Conservation (phyloP, 2,888 invertebrate genomes). For the Cyclophora albipunctata region DNA sequence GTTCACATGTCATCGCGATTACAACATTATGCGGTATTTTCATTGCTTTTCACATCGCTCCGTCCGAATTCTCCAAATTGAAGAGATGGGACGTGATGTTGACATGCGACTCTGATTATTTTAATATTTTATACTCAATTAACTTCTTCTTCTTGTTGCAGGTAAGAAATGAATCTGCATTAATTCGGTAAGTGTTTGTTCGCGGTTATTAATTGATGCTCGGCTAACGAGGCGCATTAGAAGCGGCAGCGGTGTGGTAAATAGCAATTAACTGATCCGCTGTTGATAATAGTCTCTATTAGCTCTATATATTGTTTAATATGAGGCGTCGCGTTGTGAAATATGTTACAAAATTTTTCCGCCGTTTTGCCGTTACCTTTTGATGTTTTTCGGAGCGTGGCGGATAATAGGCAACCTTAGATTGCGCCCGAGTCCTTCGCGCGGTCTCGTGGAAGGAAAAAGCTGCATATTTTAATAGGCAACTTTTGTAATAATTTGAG, state of each 20-base stretch:
- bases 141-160: slow-evolving; percentile 46
- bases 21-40: slow-evolving; percentile 44
- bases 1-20: slow-evolving; percentile 56
- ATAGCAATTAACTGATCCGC: slow-evolving; percentile 69
- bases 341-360: slow-evolving; percentile 70
- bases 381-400: slow-evolving; percentile 74
- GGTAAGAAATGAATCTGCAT: slow-evolving; percentile 43
- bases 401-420: slow-evolving; percentile 72
- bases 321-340: slow-evolving; percentile 63
- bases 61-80: slow-evolving; percentile 19
- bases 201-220: slow-evolving; percentile 24
- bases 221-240: slow-evolving; percentile 26
- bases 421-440: slow-evolving; percentile 70
- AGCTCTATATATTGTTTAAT: slow-evolving; percentile 72
- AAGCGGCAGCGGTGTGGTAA: slow-evolving; percentile 45
- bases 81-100: slow-evolving; percentile 35
- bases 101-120: slow-evolving; percentile 38
- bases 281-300: slow-evolving; percentile 65
- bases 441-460: slow-evolving; percentile 55
- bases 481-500: slow-evolving; percentile 51
- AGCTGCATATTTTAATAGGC: slow-evolving; percentile 63
- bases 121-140: slow-evolving; percentile 18
- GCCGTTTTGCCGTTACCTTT: slow-evolving; percentile 68
- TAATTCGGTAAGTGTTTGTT: slow-evolving; percentile 37
- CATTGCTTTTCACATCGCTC: slow-evolving; percentile 34